These are phyloP conservation scores for Rallus limicola DNA, from an alignment of 2,113 vertebrate genomes.

Conservation along the genomic window DNA sequence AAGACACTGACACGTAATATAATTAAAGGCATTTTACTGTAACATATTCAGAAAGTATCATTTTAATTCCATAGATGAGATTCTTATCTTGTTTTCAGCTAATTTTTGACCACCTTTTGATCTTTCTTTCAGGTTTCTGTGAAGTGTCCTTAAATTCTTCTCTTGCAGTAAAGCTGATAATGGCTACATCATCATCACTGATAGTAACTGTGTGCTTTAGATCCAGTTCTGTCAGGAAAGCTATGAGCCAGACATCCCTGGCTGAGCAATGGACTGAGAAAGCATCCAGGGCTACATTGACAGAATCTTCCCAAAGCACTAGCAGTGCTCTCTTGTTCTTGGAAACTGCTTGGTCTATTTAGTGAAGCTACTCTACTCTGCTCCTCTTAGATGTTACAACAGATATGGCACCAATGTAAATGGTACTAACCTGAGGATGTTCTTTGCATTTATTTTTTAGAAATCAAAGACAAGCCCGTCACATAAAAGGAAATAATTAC, in stretches of 20 bases:
- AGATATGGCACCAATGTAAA: background rate
- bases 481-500: background rate
- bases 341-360: background rate
- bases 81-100: background rate
- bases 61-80: background rate
- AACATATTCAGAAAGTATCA: background rate
- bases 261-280: background rate
- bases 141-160: background rate
- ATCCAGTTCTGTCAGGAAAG: background rate
- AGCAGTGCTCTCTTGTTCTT: background rate
- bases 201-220: background rate
- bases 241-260: background rate
- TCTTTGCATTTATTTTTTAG: background rate
- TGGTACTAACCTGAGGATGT: background rate
- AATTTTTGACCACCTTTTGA: background rate
- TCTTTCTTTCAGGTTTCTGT: background rate
- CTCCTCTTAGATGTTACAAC: too few species aligned
- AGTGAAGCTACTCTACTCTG: background rate
- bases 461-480: background rate
- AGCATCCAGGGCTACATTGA: too few species aligned
- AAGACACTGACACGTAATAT: background rate
- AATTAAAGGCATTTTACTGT: background rate
- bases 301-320: background rate
- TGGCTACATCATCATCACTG: accelerated
- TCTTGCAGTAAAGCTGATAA: background rate